phyloP scores from a whole-genome alignment of 2,888 invertebrate genomes.

The Aspidapion aeneum region DNA sequence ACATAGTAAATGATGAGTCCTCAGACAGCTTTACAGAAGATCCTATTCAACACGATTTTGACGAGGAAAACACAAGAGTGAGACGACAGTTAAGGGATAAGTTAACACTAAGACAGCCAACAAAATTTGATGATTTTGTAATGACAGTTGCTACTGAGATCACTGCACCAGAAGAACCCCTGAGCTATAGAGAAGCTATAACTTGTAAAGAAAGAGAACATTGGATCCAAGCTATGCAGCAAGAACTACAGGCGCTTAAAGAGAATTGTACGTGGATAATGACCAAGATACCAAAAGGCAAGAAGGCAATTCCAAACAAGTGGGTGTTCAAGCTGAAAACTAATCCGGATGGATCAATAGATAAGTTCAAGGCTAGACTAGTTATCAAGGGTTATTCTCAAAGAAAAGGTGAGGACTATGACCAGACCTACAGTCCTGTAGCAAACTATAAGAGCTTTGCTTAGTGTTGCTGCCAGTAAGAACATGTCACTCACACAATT shows the following conservation, averaged over 20 bases:
- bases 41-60: neutral
- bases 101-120: neutral
- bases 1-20: too few species aligned
- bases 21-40: too few species aligned
- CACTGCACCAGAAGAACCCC: neutral
- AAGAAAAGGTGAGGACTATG: neutral
- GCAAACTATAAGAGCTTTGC: neutral
- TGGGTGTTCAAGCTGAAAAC: neutral
- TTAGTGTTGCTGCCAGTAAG: neutral
- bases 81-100: neutral
- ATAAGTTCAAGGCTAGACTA: neutral
- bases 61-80: neutral
- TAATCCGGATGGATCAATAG: neutral
- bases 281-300: neutral
- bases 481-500: neutral
- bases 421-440: neutral
- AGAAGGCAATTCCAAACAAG: neutral
- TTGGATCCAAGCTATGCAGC: neutral
- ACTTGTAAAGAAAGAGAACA: neutral
- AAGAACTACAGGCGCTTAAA: neutral
- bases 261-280: neutral
- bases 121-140: neutral
- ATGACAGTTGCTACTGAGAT: neutral
- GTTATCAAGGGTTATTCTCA: neutral
- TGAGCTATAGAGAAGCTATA: neutral